Evolutionary conservation across 2,888 invertebrate species (phyloP), one percentile per base, ranked within the genome.

Genomic region (Panzeria rudis): DNA sequence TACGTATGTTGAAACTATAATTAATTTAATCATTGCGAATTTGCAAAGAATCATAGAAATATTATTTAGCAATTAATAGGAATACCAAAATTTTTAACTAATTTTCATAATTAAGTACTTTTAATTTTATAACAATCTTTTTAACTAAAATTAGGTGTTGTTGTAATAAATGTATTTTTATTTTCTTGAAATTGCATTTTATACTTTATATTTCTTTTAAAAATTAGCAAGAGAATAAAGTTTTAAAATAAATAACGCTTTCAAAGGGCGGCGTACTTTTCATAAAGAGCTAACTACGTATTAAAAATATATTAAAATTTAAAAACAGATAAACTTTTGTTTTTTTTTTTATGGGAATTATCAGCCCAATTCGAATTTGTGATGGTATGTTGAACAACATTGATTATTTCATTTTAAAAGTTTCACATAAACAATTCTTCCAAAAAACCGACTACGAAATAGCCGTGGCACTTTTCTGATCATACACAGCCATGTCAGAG

Each of bases 1-100:
- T 29, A 29, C 5, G 29, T 29, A 29, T 29, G 5, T 29, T 29
- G 5, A 29, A 29, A 29, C 29, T 29, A 5, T 29, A 29, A 29
- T 29, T 29, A 29, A 29, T 29, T 29, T 29, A 29, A 29, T 29
- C 29, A 29, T 4, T 29, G 29, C 5, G 5, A 29, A 29, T 29
- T 29, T 29, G 29, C 29, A 29, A 29, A 29, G 2, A 29, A 29
- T 29, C 3, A 29, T 29, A n/a, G 29, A 29, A 29, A 38, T 17
- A 69, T 41, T 66, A 29, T 20, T 66, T 54, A 54, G 25, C 9
- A 64, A 64, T 71, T 54, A 38, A 56, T 79, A 69, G 44, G 32
- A 54, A 32, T 17, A 71, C 71, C 25, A 62, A 78, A 29, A 78
- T 71, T 78, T 59, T 47, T 68, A 25, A 23, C 17, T 56, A 11